Evolutionary conservation across 2,113 vertebrate species (phyloP).

Genomic region (Albula goreensis): DNA sequence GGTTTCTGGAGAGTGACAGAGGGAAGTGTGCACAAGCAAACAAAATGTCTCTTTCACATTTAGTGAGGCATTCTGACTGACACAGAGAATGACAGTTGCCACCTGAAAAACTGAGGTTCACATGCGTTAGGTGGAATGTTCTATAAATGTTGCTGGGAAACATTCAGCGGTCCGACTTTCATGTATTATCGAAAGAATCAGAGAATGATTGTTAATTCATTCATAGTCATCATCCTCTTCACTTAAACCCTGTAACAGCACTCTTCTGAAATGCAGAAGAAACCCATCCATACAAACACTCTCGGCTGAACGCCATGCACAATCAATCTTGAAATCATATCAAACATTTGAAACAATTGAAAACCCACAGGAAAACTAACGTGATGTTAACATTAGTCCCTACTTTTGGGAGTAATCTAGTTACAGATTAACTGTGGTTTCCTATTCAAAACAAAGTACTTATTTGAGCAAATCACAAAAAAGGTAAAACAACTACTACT

Average conservation of each 20-base stretch:
- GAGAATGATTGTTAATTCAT: slow-evolving; percentile 24
- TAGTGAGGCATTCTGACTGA: background rate
- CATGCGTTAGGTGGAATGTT: slow-evolving; percentile 48
- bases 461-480: background rate
- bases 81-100: slow-evolving; percentile 1
- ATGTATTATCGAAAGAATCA: slow-evolving; percentile 8
- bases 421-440: background rate
- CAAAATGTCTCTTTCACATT: background rate
- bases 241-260: background rate
- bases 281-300: background rate
- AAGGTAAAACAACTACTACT: background rate
- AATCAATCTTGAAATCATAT: background rate
- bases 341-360: background rate
- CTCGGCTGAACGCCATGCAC: background rate
- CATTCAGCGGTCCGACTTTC: slow-evolving; percentile 42
- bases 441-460: background rate
- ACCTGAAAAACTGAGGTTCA: slow-evolving; percentile 25
- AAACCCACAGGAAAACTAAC: background rate
- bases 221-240: background rate
- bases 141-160: slow-evolving; percentile 36
- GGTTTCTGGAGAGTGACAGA: background rate
- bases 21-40: background rate
- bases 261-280: background rate
- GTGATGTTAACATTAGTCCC: background rate
- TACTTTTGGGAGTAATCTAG: background rate